Evolutionary conservation across 2,888 invertebrate species (phyloP).

Genomic region (Tachystola acroxantha): DNA sequence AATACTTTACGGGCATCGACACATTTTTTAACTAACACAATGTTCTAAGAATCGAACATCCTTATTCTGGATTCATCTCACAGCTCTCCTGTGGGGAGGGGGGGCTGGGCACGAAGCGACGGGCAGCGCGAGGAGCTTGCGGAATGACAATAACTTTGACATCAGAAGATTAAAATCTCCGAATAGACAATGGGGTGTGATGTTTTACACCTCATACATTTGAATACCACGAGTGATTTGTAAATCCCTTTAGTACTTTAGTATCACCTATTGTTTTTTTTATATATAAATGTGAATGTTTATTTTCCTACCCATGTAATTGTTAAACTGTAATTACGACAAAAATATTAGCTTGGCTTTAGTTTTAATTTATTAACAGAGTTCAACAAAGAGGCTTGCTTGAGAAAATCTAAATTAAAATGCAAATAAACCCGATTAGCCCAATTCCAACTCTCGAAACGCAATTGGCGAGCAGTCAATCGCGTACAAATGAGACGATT

Average conservation of each 20-base stretch:
- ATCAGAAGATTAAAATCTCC: conserved; percentile 34
- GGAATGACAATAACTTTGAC: conserved; percentile 40
- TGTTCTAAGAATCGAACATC: conserved; percentile 30
- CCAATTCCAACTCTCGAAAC: conserved; percentile 22
- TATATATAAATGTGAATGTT: no score
- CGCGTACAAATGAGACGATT: conserved; percentile 34
- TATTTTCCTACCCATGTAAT: no score
- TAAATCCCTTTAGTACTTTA: no score
- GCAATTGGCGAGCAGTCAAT: conserved; percentile 17
- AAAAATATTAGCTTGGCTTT: no score
- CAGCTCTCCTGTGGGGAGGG: conserved; percentile 21
- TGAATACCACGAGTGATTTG: not conserved
- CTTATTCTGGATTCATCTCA: conserved; percentile 57
- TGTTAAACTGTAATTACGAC: no score
- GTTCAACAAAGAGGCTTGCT: no score
- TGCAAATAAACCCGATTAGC: conserved; percentile 4
- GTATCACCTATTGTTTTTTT: no score
- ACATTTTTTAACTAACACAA: conserved; percentile 41
- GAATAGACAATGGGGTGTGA: conserved; percentile 20
- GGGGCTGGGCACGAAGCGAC: conserved; percentile 19
- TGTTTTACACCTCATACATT: conserved; percentile 22
- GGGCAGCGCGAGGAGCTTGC: conserved; percentile 11
- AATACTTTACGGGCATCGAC: conserved; percentile 52
- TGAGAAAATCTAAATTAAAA: no score
- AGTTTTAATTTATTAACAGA: no score